A percentile compares a stretch with the other conserved stretches of the same genome.
Conservation (phyloP, 2,888 invertebrate species). For the Caenorhabditis imperialis region DNA sequence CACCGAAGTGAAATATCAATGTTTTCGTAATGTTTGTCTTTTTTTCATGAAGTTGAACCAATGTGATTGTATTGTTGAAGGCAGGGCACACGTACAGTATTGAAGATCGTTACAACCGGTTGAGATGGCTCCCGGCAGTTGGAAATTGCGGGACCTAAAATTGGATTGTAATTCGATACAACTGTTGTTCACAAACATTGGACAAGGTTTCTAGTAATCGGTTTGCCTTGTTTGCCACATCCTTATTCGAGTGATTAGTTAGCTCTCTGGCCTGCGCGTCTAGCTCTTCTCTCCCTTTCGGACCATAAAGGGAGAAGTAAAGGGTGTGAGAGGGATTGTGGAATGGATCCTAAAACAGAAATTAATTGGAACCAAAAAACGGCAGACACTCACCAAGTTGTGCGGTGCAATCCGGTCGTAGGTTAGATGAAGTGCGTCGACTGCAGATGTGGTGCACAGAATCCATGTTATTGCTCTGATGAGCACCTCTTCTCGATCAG, state of each 20-base stretch:
- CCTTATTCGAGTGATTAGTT: constrained; percentile 57
- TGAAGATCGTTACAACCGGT: constrained; percentile 46
- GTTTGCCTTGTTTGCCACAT: constrained; percentile 64
- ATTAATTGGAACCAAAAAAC: background rate
- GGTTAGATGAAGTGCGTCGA: constrained; percentile 70
- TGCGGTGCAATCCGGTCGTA: constrained; percentile 69
- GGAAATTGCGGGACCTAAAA: constrained; percentile 63
- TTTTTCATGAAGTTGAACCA: constrained; percentile 1
- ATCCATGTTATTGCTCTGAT: constrained; percentile 74
- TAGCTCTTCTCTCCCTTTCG: constrained; percentile 61
- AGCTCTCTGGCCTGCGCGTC: constrained; percentile 54
- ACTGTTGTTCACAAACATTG: constrained; percentile 45
- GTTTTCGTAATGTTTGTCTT: constrained; percentile 6
- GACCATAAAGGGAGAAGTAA: constrained; percentile 69
- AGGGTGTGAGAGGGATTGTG: constrained; percentile 72
- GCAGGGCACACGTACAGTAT: constrained; percentile 12
- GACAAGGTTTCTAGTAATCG: constrained; percentile 65
- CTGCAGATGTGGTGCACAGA: constrained; percentile 72
- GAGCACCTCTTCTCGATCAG: constrained; percentile 72
- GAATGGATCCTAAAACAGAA: constrained; percentile 66
- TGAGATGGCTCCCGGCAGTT: constrained; percentile 55
- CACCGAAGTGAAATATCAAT: constrained; percentile 43
- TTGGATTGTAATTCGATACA: background rate
- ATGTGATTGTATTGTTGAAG: constrained; percentile 7
- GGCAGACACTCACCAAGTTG: constrained; percentile 50